These are phyloP conservation scores for Drosophila rufa DNA, from an alignment of 1,140 invertebrate genomes.

Conservation along the genomic window DNA sequence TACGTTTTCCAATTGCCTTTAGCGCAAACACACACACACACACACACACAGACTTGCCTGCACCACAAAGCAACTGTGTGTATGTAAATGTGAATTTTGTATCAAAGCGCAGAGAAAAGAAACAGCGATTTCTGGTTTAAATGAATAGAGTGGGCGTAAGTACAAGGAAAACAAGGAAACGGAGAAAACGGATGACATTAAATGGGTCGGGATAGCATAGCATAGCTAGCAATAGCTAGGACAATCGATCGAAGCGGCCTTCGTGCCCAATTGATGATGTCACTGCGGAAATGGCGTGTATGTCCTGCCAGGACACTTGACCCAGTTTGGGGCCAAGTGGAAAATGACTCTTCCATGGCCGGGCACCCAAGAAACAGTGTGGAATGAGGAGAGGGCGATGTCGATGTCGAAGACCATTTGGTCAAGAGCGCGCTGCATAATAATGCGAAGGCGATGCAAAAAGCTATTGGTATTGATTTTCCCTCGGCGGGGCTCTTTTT, in stretches of 20 bases:
- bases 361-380: constrained; percentile 3
- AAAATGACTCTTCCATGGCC: constrained; percentile 21
- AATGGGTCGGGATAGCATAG: neutral
- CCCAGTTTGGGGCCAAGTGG: constrained; percentile 47
- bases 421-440: constrained; percentile 24
- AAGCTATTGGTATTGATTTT: constrained; percentile 79
- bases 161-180: constrained; percentile 31
- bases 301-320: constrained; percentile 57
- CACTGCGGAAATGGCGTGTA: constrained; percentile 30
- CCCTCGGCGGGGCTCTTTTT: constrained; percentile 30
- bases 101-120: constrained; percentile 23
- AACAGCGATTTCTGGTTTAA: constrained; percentile 57
- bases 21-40: constrained; percentile 42
- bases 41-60: constrained; percentile 25
- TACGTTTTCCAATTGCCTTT: constrained; percentile 79
- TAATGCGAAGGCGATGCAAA: constrained; percentile 34
- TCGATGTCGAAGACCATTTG: constrained; percentile 5
- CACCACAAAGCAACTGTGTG: constrained; percentile 28
- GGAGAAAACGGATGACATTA: too few species aligned
- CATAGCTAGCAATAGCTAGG: constrained; percentile 7
- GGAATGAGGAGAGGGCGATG: neutral
- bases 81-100: constrained; percentile 35
- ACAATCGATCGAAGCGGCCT: constrained; percentile 31
- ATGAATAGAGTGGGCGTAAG: constrained; percentile 49
- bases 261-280: constrained; percentile 40